Evolutionary conservation across 2,113 vertebrate genomes (phyloP), one percentile per base, ranked within the genome.

Genomic region (Nesoenas mayeri): DNA sequence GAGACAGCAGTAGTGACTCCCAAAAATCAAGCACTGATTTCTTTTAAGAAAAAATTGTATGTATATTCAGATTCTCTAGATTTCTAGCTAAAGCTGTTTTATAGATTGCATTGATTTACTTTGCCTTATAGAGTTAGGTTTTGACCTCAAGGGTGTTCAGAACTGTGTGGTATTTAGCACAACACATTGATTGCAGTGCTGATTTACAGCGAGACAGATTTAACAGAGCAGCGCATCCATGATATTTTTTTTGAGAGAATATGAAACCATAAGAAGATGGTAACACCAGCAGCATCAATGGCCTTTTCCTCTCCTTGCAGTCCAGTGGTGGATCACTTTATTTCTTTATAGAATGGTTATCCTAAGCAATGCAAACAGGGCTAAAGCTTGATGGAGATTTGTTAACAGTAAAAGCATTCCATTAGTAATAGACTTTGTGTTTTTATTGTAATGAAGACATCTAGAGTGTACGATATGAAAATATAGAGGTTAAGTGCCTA

Each of bases 81-180:
- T 96, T 93, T 85, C 64, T 51, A 78, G 72, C 62, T 86, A 81
- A 94, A 81, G 73, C 77, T 95, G 47, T 95, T 97, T 95, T 94
- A 92, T 93, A 83, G 95, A 93, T 97, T 80, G 61, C 61, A 72
- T 82, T 96, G 91, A 94, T 96, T 95, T 86, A 85, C 82, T 92
- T 89, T 90, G 83, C 80, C 80, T 89, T 79, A 65, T 85, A 79
- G 95, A 90, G 64, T 53, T 57, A 62, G 56, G n/a, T 72, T 95
- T 93, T 90, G 67, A 95, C 75, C 91, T 96, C 77, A 16, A 65
- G 44, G 67, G 60, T 87, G 73, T 88, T 93, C 60, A 88, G 75
- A 95, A 81, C 32, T 82, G 87, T 56, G 73, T 87, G 57, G 38
- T 96, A 83, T 96, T 97, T 97, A 95, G 86, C 81, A 84, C 64